A percentile compares a stretch with the other conserved stretches of the same genome.
Conservation (phyloP, 2,113 vertebrate species). For the Podarcis raffonei region DNA sequence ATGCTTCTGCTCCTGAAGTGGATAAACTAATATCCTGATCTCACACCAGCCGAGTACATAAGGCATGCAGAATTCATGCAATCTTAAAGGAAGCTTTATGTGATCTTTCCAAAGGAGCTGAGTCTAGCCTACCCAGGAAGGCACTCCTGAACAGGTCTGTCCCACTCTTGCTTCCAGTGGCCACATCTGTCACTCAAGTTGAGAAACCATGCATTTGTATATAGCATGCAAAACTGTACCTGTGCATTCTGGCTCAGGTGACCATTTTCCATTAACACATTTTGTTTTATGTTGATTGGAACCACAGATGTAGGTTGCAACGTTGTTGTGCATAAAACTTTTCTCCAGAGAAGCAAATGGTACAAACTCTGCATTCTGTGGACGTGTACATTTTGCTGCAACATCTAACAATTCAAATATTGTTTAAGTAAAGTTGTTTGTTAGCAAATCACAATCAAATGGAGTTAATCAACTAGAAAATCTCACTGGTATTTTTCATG, state of each 20-base stretch:
- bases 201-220: neutral
- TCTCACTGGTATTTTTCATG: neutral
- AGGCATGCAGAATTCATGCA: neutral
- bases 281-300: neutral
- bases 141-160: neutral
- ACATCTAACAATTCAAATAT: neutral
- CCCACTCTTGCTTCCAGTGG: neutral
- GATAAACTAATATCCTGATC: neutral
- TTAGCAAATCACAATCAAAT: neutral
- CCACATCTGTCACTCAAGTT: neutral
- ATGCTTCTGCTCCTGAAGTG: neutral
- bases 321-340: fast-evolving
- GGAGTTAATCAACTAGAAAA: neutral
- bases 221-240: neutral
- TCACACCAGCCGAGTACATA: neutral
- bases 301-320: constrained; percentile 37
- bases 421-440: neutral
- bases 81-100: neutral
- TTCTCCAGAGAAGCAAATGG: fast-evolving
- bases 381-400: constrained; percentile 19
- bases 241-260: constrained; percentile 53
- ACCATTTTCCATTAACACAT: constrained; percentile 69
- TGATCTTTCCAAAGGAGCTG: neutral
- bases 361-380: fast-evolving
- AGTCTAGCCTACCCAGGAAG: too few relatives aligned